Evolutionary conservation across 92 coral and sea anemone species (phyloP), one percentile per base, ranked within the genome.

Genomic region (Plumapathes pennacea): DNA sequence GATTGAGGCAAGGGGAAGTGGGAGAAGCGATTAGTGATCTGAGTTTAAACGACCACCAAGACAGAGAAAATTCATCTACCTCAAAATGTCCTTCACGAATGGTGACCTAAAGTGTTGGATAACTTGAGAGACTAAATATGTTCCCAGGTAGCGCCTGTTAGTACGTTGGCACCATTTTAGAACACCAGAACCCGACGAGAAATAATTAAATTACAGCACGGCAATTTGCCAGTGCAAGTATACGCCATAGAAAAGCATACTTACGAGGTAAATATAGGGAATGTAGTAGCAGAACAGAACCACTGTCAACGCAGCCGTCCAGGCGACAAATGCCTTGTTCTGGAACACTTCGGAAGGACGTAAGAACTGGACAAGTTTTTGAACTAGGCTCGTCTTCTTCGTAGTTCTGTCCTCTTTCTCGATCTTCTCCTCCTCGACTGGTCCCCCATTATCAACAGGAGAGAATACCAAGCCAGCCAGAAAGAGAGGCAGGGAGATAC

Each of bases 211-310:
- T 60, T 64, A 25, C 15, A 48, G 27, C 72, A 38, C 61, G 72
- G 72, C 72, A n/a, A n/a, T n/a, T n/a, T n/a, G n/a, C n/a, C n/a
- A n/a, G n/a, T n/a, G n/a, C n/a, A n/a, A n/a, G n/a, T n/a, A n/a
- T n/a, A n/a, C n/a, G n/a, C n/a, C n/a, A n/a, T n/a, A n/a, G n/a
- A n/a, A 32, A 12, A 12, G 12, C 19, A 22, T 21, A 89, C 99
- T 84, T 81, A 94, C 99, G 24, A 94, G 78, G 50, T 81, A 86
- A 47, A 86, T 58, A 62, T 85, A 84, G 1, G 97, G 99, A 15
- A 94, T 77, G 68, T 82, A 82, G 78, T 78, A 76, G 57, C 88
- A 96, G 37, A 94, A 71, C 15, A 77, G 54, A 18, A 58, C 62
- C 46, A 94, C 57, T 7, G 74, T 69, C 49, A 82, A 52, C 3